Evolutionary conservation across 2,888 invertebrate genomes (phyloP).

Genomic region (Synergus umbraculus): DNA sequence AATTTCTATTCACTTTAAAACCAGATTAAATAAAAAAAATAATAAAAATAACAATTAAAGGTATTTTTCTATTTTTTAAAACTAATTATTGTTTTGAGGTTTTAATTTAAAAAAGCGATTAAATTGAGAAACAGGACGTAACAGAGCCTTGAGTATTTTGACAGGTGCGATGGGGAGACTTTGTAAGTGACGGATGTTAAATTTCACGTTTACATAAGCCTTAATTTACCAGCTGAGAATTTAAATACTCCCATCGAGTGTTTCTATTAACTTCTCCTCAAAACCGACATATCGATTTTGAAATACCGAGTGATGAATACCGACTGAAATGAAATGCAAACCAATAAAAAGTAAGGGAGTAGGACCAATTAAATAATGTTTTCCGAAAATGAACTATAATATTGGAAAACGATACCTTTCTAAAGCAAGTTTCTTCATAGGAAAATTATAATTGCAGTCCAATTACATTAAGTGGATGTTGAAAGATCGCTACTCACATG

Average conservation of each 20-base stretch:
- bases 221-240: neutral
- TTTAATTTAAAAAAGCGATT: neutral
- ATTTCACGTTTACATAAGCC: constrained; percentile 1
- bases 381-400: neutral
- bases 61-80: neutral
- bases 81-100: neutral
- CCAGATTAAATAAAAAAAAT: neutral
- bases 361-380: too few species aligned
- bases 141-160: neutral
- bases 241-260: neutral
- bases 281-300: neutral
- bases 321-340: neutral
- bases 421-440: neutral
- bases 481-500: neutral
- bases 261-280: neutral
- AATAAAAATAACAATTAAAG: neutral
- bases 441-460: neutral
- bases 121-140: neutral
- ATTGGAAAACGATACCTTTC: neutral
- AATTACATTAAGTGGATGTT: constrained; percentile 4
- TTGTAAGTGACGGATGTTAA: neutral
- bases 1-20: neutral
- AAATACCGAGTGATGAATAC: neutral
- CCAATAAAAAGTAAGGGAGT: neutral
- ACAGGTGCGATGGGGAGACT: constrained; percentile 23